Evolutionary conservation across 1,140 invertebrate species (phyloP), one percentile per base, ranked within the genome.

Genomic region (Drosophila navojoa): DNA sequence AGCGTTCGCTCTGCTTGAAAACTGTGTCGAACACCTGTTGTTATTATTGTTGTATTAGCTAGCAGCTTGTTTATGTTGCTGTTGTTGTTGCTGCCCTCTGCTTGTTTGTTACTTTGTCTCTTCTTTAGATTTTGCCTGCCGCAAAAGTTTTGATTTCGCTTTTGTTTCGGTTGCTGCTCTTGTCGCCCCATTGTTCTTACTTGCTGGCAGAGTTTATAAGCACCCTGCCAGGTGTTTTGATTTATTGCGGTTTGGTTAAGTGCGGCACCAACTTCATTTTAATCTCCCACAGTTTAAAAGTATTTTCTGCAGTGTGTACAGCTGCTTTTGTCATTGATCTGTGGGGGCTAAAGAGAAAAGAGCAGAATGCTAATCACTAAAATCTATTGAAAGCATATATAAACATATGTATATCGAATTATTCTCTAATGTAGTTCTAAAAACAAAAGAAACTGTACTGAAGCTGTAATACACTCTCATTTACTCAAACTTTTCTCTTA

Each of bases 181-280:
- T 61, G 58, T 54, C 27, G 19, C 57, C 9, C 55, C 42, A 68
- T 67, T 68, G 40, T 60, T 42, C 52, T 44, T 67, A 61, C 67
- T 82, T 79, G 68, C 3, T 66, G 60, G 32, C 35, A 58, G 53
- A 53, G 38, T 58, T 64, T 58, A 73, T 77, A 64, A 86, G 82
- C 55, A 81, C 57, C 64, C 61, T 64, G 67, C 66, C 71, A 79
- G 79, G 84, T 87, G 79, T 79, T 89, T 77, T 89, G 82, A 87
- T 87, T 87, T 87, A 87, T 82, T 82, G 84, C 76, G 72, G 72
- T 73, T 87, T 87, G 84, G 84, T 87, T 79, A 87, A 82, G 72
- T 87, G 79, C 79, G 52, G 68, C 49, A 73, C 63, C 74, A 81
- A 82, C 79, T 82, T 87, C 76, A 87, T 89, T 89, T 82, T 71